Evolutionary conservation across 1,140 invertebrate genomes (phyloP).

Genomic region (Trigoniulus corallinus): DNA sequence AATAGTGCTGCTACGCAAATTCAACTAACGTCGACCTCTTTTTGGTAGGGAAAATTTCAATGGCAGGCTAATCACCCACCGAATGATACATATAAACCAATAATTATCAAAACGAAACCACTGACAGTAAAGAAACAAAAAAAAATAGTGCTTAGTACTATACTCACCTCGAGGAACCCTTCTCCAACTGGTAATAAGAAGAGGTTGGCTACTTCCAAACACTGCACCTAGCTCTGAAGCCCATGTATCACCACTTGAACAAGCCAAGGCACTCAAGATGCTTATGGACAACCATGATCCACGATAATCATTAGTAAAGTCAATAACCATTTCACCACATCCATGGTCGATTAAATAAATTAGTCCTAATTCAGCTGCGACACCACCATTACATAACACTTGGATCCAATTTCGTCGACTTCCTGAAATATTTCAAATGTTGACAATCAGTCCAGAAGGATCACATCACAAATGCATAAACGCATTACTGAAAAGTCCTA

Average conservation of each 20-base stretch:
- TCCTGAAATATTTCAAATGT: too few species aligned
- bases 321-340: constrained; percentile 54
- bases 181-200: constrained; percentile 54
- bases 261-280: constrained; percentile 47
- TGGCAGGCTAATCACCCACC: too few species aligned
- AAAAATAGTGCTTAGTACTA: too few species aligned
- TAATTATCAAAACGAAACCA: too few species aligned
- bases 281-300: constrained; percentile 52
- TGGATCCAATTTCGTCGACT: constrained; percentile 47
- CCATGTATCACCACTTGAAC: constrained; percentile 80
- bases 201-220: constrained; percentile 43
- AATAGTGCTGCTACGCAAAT: too few species aligned
- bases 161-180: constrained; percentile 63
- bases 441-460: too few species aligned
- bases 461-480: too few species aligned
- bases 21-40: too few species aligned
- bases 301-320: constrained; percentile 56
- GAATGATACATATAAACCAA: background rate
- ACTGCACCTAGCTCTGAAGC: constrained; percentile 76
- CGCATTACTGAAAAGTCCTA: too few species aligned
- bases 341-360: constrained; percentile 66
- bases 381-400: constrained; percentile 74
- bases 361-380: constrained; percentile 56
- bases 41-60: too few species aligned
- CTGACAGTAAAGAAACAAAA: too few species aligned